These are phyloP conservation scores for Catocala fraxini DNA, from an alignment of 2,888 invertebrate species.

Conservation along the genomic window DNA sequence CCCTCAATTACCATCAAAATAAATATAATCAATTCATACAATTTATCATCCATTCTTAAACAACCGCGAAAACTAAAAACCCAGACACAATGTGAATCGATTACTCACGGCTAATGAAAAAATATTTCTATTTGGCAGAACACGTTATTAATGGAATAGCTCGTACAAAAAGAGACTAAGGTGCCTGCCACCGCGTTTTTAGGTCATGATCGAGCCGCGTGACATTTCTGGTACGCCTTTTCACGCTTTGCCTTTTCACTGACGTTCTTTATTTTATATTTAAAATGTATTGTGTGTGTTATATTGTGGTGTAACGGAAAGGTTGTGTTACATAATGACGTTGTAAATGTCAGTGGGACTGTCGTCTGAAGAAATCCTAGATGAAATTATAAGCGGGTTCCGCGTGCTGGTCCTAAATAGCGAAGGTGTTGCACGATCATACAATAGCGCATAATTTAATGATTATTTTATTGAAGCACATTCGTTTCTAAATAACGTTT, in stretches of 20 bases:
- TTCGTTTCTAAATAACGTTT: neutral
- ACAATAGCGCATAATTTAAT: constrained; percentile 15
- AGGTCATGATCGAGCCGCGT: constrained; percentile 69
- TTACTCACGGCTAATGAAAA: constrained; percentile 45
- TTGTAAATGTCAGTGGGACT: constrained; percentile 60
- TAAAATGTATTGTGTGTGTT: constrained; percentile 7
- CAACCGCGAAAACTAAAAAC: constrained; percentile 32
- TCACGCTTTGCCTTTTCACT: constrained; percentile 24
- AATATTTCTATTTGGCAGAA: constrained; percentile 49
- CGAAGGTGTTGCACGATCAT: constrained; percentile 29
- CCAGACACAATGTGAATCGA: constrained; percentile 45
- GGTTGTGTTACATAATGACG: constrained; percentile 56
- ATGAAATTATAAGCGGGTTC: constrained; percentile 54
- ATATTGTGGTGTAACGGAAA: constrained; percentile 54
- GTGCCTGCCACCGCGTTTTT: constrained; percentile 68
- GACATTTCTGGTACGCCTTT: constrained; percentile 34
- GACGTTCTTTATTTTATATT: constrained; percentile 10
- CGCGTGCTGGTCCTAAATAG: constrained; percentile 35
- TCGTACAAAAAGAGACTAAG: constrained; percentile 61
- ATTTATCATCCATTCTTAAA: constrained; percentile 16
- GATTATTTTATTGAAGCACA: constrained; percentile 6
- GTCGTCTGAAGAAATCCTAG: constrained; percentile 56
- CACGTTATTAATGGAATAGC: constrained; percentile 62
- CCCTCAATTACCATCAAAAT: constrained; percentile 13
- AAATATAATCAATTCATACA: constrained; percentile 31